Conservation (phyloP, 2,888 invertebrate genomes). For the Callyntrura sp. region DNA sequence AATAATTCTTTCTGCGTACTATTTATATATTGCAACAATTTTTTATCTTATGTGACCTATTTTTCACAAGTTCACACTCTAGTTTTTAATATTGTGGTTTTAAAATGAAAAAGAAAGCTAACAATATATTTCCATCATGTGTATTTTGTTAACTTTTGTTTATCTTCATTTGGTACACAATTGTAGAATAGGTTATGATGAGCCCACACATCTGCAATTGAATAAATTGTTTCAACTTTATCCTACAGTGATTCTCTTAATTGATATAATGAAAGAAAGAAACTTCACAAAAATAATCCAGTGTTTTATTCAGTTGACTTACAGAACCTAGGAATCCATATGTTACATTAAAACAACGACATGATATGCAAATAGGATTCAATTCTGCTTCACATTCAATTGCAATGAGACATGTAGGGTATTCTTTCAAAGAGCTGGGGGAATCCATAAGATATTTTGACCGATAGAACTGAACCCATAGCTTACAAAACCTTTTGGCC, state of each 20-base stretch:
- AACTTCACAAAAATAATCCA: no score
- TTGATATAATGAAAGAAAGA: no score
- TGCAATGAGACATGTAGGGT: conserved; percentile 9
- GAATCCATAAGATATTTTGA: conserved; percentile 2
- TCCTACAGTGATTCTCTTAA: no score
- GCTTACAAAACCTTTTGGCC: conserved; percentile 12
- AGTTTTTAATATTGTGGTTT: no score
- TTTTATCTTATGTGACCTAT: no score
- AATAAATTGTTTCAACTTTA: no score
- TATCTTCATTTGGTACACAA: conserved; percentile 55
- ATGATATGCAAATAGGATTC: conserved; percentile 41
- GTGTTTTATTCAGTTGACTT: no score
- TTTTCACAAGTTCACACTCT: no score
- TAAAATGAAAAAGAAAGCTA: no score
- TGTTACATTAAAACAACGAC: conserved; percentile 52
- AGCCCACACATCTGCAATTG: conserved; percentile 50
- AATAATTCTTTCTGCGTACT: neutral
- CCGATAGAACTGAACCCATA: conserved; percentile 12
- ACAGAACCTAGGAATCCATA: conserved; percentile 62
- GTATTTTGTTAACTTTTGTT: neutral
- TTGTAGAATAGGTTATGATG: conserved; percentile 54
- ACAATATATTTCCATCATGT: no score
- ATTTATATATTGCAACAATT: neutral
- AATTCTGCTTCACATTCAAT: conserved; percentile 33
- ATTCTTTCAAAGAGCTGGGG: neutral